Base-by-base conservation (phyloP, 64 coral and sea anemone genomes). In the Exaiptasia diaphana region DNA sequence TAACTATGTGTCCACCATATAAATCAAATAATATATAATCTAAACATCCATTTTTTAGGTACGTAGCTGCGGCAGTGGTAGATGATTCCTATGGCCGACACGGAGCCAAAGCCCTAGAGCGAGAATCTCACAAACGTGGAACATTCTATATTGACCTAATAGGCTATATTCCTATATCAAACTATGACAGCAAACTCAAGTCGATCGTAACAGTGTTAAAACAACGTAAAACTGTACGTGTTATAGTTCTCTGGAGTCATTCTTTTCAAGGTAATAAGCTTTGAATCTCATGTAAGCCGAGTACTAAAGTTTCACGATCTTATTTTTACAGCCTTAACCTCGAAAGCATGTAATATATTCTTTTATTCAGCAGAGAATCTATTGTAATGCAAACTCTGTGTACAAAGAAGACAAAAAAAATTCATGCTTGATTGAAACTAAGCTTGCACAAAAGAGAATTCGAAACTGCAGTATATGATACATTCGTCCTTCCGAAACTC, bases 1-100 rank as follows among this genome's bases (percentile, higher is more conserved):
- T n/a, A n/a, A n/a, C n/a, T n/a, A n/a, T n/a, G n/a, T n/a, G n/a
- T n/a, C n/a, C n/a, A n/a, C n/a, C n/a, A n/a, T n/a, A n/a, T n/a
- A n/a, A n/a, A n/a, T n/a, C n/a, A n/a, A n/a, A n/a, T n/a, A n/a
- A n/a, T n/a, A n/a, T n/a, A n/a, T n/a, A n/a, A n/a, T n/a, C n/a
- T n/a, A n/a, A n/a, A n/a, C n/a, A n/a, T n/a, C n/a, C n/a, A n/a
- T n/a, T n/a, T n/a, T n/a, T n/a, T 31, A 81, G 56, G 22, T 81
- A 81, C 26, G 57, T 41, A 0, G 78, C 54, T 5, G 25, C 57
- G 0, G 13, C 67, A 64, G 58, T 59, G 15, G 24, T 67, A 0
- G 78, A 81, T 3, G 78, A 67, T 27, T 48, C 78, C n/a, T 81
- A 81, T 41, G 78, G 78, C 26, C 56, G 78, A 12, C 78, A 81